A percentile compares a stretch with the other conserved stretches of the same genome.
Evolutionary conservation across 2,113 vertebrate species (phyloP).

Genomic region (Capreolus pygargus): DNA sequence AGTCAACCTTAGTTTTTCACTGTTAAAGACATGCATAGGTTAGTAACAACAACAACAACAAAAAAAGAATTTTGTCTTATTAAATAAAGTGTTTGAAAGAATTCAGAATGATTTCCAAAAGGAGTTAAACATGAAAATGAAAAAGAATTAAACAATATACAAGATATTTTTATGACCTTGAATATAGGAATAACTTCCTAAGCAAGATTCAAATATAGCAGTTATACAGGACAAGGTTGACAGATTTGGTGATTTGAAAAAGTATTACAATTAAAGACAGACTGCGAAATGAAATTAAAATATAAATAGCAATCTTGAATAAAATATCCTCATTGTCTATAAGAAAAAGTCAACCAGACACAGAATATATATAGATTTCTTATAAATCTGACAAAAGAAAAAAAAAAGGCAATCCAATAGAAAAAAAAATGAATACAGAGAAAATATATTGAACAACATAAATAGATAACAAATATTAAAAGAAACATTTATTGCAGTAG

Average conservation of each 20-base stretch:
- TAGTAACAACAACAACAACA: not conserved
- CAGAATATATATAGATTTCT: not conserved
- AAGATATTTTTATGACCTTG: conserved; percentile 19
- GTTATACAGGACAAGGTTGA: not conserved
- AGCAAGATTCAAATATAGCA: not conserved
- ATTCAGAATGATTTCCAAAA: conserved; percentile 41
- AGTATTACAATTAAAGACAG: not conserved
- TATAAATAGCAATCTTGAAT: not conserved
- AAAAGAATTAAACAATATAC: not conserved
- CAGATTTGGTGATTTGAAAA: not conserved
- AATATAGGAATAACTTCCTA: conserved; percentile 39
- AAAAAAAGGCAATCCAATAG: not conserved
- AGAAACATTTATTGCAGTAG: not conserved
- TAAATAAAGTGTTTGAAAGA: not conserved
- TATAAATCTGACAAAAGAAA: not conserved
- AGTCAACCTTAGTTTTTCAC: not conserved
- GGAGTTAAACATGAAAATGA: conserved; percentile 31
- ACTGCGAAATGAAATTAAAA: conserved; percentile 11
- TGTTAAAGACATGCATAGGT: not conserved
- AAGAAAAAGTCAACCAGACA: not conserved
- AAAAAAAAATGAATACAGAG: not conserved
- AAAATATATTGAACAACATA: not conserved
- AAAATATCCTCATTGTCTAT: not conserved
- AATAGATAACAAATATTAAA: not conserved
- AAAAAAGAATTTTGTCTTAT: not conserved